Evolutionary conservation across 2,113 vertebrate species (phyloP), one percentile per base, ranked within the genome.

Genomic region (Salvelinus alpinus): DNA sequence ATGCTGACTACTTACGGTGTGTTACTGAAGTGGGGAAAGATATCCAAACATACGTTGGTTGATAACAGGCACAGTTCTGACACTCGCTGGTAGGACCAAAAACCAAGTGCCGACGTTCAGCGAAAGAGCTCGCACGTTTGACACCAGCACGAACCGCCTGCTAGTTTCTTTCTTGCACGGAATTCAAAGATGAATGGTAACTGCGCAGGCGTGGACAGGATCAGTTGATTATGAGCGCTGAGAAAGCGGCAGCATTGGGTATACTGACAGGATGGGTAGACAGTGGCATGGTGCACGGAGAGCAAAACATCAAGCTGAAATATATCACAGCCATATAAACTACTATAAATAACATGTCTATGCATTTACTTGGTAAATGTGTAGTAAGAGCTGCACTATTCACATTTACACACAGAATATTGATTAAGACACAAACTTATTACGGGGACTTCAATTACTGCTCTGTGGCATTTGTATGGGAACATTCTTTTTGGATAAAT

Each of bases 131-230:
- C 11, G 31, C 74, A 6, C 57, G 51, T 72, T 60, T 62, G 72
- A 72, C 75, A 72, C 48, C 74, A 18, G 51, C 74, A 60, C 76
- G 80, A 80, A 81, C 87, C 89, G 89, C 89, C 87, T 88, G 88
- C 88, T 85, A 85, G 80, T 87, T 71, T 83, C 78, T 64, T 20
- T 20, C 47, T 67, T 72, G 78, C 72, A 72, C 68, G 64, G 64
- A 78, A 79, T 76, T 64, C 67, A 25, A 70, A 84, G 71, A 87
- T 83, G 85, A 79, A 76, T 78, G 84, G 65, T 2, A 62, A 78
- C 48, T 82, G 87, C 92, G 91, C 92, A 92, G 29, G 91, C 85
- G 91, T 75, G 62, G 24, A 81, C 2, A 1, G 44, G 78, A 54
- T 74, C 64, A 73, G 79, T 81, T 87, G 85, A 84, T 85, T 87